These are phyloP conservation scores for Aphelenchoides bicaudatus DNA, from an alignment of 2,888 invertebrate genomes.

Conservation along the genomic window DNA sequence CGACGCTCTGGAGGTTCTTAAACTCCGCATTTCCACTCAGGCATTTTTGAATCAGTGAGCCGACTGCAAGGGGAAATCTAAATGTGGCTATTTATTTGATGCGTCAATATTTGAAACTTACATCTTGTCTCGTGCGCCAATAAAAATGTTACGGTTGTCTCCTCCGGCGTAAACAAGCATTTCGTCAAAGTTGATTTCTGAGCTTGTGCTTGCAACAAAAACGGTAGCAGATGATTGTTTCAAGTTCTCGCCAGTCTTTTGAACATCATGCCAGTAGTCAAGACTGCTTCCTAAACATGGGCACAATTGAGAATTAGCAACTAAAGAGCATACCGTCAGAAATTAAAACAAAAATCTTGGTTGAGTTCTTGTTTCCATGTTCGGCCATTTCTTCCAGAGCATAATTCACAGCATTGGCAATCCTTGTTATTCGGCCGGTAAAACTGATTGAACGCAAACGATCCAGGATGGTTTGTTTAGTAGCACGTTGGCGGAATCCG, in stretches of 20 bases:
- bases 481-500: too few species aligned
- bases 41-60: background rate
- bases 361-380: constrained; percentile 35
- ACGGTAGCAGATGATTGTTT: constrained; percentile 31
- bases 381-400: constrained; percentile 35
- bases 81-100: background rate
- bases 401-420: constrained; percentile 44
- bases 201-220: constrained; percentile 41
- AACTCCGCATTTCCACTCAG: background rate
- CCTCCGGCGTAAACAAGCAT: constrained; percentile 42
- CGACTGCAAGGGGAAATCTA: background rate
- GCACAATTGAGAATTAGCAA: too few species aligned
- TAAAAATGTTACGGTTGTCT: constrained; percentile 35
- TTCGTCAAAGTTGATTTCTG: constrained; percentile 40
- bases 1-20: background rate
- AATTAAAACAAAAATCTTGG: constrained; percentile 41
- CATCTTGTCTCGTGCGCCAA: constrained; percentile 30
- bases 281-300: constrained; percentile 5
- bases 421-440: constrained; percentile 44
- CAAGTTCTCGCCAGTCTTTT: constrained; percentile 33
- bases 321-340: constrained; percentile 36
- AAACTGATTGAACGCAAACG: constrained; percentile 20
- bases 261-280: constrained; percentile 38
- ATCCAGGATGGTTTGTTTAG: too few species aligned
- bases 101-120: background rate